These are phyloP conservation scores for Anoplius nigerrimus DNA, from an alignment of 2,888 invertebrate genomes.

Conservation along the genomic window DNA sequence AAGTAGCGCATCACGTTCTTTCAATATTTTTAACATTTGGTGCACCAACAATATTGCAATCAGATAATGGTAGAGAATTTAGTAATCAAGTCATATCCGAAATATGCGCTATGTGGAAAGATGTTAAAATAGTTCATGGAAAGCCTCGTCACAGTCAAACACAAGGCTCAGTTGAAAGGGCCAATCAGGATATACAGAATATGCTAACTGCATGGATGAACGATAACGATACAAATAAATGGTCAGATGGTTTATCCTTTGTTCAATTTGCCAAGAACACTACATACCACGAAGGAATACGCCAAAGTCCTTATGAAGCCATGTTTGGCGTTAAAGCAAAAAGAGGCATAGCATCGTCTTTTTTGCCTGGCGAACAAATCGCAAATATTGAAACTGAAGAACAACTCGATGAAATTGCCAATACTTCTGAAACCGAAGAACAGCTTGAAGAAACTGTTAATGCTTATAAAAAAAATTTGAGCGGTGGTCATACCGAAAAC, in stretches of 20 bases:
- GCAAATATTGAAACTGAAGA: conserved; percentile 55
- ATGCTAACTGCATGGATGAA: conserved; percentile 65
- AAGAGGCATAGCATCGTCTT: conserved; percentile 52
- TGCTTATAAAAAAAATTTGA: conserved; percentile 47
- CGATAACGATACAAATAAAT: conserved; percentile 63
- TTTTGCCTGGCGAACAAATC: conserved; percentile 48
- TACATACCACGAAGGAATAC: conserved; percentile 64
- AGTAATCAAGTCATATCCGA: conserved; percentile 49
- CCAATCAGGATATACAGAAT: conserved; percentile 51
- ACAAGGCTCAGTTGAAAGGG: conserved; percentile 49
- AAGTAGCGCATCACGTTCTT: conserved; percentile 53
- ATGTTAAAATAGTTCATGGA: conserved; percentile 53
- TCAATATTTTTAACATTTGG: conserved; percentile 49
- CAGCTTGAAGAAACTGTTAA: conserved; percentile 39
- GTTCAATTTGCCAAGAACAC: conserved; percentile 63
- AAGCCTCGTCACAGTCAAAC: conserved; percentile 52
- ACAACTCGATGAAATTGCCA: conserved; percentile 45
- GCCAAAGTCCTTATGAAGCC: conserved; percentile 65
- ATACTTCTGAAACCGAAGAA: conserved; percentile 53
- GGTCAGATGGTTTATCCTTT: conserved; percentile 69
- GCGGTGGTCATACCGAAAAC: conserved; percentile 41
- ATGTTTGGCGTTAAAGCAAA: conserved; percentile 64
- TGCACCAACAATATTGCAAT: conserved; percentile 48
- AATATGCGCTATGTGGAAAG: conserved; percentile 49
- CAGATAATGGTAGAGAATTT: conserved; percentile 60